Evolutionary conservation across 2,113 vertebrate genomes (phyloP).

Genomic region (Rhinichthys klamathensis): DNA sequence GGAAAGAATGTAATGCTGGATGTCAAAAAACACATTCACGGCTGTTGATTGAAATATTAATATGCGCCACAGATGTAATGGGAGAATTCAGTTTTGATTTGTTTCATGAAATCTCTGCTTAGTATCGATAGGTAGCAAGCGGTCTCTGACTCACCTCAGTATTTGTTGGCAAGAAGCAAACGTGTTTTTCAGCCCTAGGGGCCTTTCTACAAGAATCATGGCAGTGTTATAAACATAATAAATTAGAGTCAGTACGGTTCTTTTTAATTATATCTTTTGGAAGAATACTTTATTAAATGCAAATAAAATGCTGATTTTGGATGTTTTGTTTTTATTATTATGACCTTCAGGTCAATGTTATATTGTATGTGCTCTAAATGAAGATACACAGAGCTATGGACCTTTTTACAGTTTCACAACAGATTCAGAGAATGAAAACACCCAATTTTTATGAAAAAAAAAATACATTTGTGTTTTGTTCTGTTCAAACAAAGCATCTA

Average conservation of each 20-base stretch:
- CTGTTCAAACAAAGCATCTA: too few species aligned
- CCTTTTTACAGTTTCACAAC: too few species aligned
- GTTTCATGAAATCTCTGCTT: not conserved
- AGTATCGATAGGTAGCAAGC: not conserved
- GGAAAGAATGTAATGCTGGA: not conserved
- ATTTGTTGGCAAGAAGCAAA: not conserved
- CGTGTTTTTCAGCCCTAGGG: not conserved
- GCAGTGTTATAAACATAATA: not conserved
- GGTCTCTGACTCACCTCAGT: conserved; percentile 2
- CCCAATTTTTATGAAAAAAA: too few species aligned
- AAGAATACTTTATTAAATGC: not conserved
- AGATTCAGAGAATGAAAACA: too few species aligned
- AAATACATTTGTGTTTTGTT: too few species aligned
- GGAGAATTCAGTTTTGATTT: not conserved
- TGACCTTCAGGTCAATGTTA: too few species aligned
- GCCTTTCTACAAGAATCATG: not conserved
- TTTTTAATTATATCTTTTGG: not conserved
- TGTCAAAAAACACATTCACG: not conserved
- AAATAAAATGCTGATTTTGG: not conserved
- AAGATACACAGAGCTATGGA: too few species aligned
- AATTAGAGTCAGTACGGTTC: not conserved
- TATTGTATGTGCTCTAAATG: too few species aligned
- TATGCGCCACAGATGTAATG: not conserved
- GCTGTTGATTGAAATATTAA: not conserved
- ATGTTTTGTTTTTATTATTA: not conserved